Conservation (phyloP, 2,797 vertebrate species). For the Paratrypauchen microcephalus region DNA sequence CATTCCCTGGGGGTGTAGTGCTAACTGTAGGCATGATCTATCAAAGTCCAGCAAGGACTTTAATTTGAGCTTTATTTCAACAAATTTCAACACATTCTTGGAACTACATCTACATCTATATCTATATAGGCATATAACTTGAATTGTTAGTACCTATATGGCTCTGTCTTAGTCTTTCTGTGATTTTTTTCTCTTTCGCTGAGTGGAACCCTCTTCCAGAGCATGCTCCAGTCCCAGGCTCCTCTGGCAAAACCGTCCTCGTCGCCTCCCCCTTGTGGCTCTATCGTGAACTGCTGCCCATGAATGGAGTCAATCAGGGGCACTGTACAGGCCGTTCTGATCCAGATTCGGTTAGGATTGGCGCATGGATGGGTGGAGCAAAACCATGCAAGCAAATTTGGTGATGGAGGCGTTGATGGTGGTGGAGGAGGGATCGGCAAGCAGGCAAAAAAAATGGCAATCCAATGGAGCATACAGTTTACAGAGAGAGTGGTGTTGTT, state of each 20-base stretch:
- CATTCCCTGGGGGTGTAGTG: no score
- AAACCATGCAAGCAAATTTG: constrained; percentile 47
- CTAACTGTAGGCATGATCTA: no score
- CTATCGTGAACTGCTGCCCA: constrained; percentile 86
- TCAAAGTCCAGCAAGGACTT: no score
- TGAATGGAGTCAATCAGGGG: constrained; percentile 97
- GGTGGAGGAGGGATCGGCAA: constrained; percentile 18
- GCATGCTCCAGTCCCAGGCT: constrained; percentile 99
- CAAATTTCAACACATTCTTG: no score
- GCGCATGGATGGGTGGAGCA: constrained; percentile 36
- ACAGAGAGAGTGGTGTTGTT: constrained; percentile 30
- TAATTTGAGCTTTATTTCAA: no score
- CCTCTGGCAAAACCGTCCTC: constrained; percentile 95
- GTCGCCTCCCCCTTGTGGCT: constrained; percentile 95
- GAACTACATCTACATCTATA: no score
- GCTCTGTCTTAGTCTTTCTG: constrained; percentile 93
- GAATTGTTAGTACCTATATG: constrained; percentile 89
- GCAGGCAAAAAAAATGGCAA: constrained; percentile 24
- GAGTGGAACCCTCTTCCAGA: constrained; percentile 98
- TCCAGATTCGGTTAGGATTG: constrained; percentile 25
- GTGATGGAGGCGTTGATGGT: constrained; percentile 8
- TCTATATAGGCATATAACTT: not conserved
- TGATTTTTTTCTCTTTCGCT: constrained; percentile 86
- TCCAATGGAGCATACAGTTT: constrained; percentile 35
- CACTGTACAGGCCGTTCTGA: constrained; percentile 96